Evolutionary conservation across 1,140 invertebrate species (phyloP).

Genomic region (Akabosia matsudoensis): DNA sequence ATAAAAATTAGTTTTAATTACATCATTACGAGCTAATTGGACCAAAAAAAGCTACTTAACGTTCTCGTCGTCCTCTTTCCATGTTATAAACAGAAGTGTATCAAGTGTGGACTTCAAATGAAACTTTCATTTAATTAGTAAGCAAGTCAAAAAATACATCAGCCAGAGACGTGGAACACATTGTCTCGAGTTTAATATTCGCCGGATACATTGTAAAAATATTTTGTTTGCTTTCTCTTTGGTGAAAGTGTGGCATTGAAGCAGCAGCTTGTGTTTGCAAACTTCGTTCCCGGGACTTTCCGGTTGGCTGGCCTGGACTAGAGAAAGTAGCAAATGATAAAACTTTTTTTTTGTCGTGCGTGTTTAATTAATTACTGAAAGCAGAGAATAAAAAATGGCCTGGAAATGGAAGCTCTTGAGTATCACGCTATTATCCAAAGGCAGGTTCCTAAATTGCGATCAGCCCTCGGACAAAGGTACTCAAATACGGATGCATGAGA

Average conservation of each 20-base stretch:
- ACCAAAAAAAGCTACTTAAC: not conserved
- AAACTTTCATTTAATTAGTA: too few relatives aligned
- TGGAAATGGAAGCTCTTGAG: constrained; percentile 14
- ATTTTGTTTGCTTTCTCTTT: not conserved
- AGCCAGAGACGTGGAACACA: not conserved
- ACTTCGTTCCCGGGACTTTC: not conserved
- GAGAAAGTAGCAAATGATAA: not conserved
- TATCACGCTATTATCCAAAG: constrained; percentile 9
- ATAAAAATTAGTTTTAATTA: not conserved
- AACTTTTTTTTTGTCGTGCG: not conserved
- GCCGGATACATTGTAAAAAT: not conserved
- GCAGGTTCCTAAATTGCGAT: not conserved
- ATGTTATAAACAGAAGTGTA: not conserved
- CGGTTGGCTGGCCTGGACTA: too few relatives aligned
- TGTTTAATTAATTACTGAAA: not conserved
- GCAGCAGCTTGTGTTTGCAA: not conserved
- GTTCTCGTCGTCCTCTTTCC: not conserved
- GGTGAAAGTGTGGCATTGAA: not conserved
- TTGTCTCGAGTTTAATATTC: not conserved
- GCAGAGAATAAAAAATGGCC: constrained; percentile 5
- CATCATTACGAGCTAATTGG: not conserved
- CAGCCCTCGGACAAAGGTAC: not conserved
- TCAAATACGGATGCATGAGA: too few relatives aligned
- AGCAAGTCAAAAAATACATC: not conserved
- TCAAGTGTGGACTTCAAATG: not conserved